A percentile compares a stretch with the other conserved stretches of the same genome.
Evolutionary conservation across 2,113 vertebrate genomes (phyloP).

Genomic region (Thunnus thynnus): DNA sequence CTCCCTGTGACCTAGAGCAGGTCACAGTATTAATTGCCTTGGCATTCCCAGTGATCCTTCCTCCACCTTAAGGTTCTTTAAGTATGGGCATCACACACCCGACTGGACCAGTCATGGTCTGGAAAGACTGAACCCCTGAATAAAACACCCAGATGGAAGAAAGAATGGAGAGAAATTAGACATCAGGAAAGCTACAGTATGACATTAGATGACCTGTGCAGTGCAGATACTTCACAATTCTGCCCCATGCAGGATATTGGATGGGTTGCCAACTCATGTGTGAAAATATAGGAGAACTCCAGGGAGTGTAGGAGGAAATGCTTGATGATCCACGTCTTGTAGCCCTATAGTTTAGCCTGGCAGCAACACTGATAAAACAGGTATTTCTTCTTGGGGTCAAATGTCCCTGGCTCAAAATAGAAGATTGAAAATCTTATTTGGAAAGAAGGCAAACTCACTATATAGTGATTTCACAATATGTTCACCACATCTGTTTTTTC

Average conservation of each 20-base stretch:
- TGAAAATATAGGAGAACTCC: constrained; percentile 55
- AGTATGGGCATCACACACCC: constrained; percentile 64
- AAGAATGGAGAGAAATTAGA: constrained; percentile 51
- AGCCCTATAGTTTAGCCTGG: constrained; percentile 42
- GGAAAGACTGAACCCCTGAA: constrained; percentile 43
- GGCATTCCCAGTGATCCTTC: constrained; percentile 61
- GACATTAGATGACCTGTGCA: constrained; percentile 62
- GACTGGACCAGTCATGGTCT: constrained; percentile 45
- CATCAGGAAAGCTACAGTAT: constrained; percentile 39
- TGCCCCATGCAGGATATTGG: constrained; percentile 57
- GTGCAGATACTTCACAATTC: constrained; percentile 50
- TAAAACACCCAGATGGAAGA: constrained; percentile 46
- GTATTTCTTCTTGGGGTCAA: constrained; percentile 20
- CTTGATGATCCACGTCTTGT: constrained; percentile 64
- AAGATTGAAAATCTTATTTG: neutral
- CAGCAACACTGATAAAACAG: constrained; percentile 28
- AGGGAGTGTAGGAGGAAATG: constrained; percentile 55
- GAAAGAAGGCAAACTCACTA: neutral
- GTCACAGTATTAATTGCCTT: constrained; percentile 72
- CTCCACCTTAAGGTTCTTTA: constrained; percentile 57
- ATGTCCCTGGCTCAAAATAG: constrained; percentile 11
- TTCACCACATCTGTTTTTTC: neutral
- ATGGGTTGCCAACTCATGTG: constrained; percentile 64
- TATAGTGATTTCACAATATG: neutral
- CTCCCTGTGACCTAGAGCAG: constrained; percentile 50